Percentiles rank a stretch among this genome's conserved stretches.
Conservation (phyloP, 2,888 invertebrate genomes). For the Anthoptus insignis region DNA sequence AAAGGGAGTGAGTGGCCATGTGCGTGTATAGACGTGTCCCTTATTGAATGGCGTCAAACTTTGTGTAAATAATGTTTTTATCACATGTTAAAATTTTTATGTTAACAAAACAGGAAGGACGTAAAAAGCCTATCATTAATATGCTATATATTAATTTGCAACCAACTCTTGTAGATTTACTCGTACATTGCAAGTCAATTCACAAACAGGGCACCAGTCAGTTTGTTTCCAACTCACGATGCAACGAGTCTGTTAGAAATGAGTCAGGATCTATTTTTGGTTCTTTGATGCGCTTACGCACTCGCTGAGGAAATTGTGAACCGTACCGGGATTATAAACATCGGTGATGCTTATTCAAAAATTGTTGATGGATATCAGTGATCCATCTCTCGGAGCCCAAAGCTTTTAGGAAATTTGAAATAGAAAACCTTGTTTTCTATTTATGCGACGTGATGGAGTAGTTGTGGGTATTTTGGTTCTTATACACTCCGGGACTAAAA, state of each 20-base stretch:
- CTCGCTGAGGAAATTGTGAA: conserved; percentile 35
- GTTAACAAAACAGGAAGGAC: conserved; percentile 11
- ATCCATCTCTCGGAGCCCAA: conserved; percentile 7
- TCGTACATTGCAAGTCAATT: conserved; percentile 59
- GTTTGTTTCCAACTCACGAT: conserved; percentile 64
- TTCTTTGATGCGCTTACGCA: conserved; percentile 61
- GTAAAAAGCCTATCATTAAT: conserved; percentile 43
- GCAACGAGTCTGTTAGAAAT: conserved; percentile 57
- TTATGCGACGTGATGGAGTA: conserved; percentile 1
- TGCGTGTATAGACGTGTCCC: too few species aligned
- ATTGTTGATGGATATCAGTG: conserved; percentile 33
- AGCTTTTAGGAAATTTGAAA: conserved; percentile 17
- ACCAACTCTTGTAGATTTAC: conserved; percentile 47
- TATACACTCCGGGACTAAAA: too few species aligned
- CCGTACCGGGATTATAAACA: conserved; percentile 32
- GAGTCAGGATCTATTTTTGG: conserved; percentile 77
- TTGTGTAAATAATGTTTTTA: too few species aligned
- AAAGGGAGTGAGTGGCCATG: too few species aligned
- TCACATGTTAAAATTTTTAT: too few species aligned
- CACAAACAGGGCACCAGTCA: conserved; percentile 61
- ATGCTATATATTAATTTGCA: conserved; percentile 44
- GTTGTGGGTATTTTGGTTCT: neutral
- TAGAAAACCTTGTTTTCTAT: conserved; percentile 4
- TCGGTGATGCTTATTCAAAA: conserved; percentile 20
- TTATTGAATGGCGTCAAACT: too few species aligned